Conservation (phyloP, 2,113 vertebrate species). For the Ceyx margarethae region DNA sequence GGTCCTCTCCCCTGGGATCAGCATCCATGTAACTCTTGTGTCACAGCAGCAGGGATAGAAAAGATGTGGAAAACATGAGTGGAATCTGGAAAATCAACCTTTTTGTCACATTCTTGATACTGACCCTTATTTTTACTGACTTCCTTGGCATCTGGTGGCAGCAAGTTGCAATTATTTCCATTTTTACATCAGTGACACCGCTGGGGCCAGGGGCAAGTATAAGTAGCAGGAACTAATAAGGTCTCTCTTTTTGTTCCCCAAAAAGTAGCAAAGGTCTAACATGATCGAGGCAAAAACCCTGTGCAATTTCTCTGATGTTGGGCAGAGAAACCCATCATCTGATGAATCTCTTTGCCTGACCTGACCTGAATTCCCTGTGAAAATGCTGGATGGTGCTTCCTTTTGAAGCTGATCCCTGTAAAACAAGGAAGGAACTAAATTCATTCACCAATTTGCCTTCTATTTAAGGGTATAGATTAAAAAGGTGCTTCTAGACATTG, state of each 20-base stretch:
- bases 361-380: not conserved
- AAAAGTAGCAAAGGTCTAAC: not conserved
- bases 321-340: not conserved
- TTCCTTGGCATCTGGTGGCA: not conserved
- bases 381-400: not conserved
- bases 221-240: not conserved
- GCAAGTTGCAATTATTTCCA: not conserved
- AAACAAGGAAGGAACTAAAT: not conserved
- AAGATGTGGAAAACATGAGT: not conserved
- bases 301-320: not conserved
- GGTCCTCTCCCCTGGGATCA: not conserved
- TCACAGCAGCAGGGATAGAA: accelerated
- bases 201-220: not conserved
- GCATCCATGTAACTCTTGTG: not conserved
- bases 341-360: not conserved
- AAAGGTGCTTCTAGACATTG: not conserved
- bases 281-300: not conserved
- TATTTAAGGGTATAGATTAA: not conserved
- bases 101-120: not conserved
- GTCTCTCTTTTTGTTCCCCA: not conserved
- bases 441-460: not conserved
- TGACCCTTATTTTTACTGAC: not conserved
- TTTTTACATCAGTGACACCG: not conserved
- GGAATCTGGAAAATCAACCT: not conserved
- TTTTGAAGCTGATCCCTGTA: not conserved